phyloP scores from a whole-genome alignment of 2,113 vertebrate genomes.

The Patagioenas fasciata region DNA sequence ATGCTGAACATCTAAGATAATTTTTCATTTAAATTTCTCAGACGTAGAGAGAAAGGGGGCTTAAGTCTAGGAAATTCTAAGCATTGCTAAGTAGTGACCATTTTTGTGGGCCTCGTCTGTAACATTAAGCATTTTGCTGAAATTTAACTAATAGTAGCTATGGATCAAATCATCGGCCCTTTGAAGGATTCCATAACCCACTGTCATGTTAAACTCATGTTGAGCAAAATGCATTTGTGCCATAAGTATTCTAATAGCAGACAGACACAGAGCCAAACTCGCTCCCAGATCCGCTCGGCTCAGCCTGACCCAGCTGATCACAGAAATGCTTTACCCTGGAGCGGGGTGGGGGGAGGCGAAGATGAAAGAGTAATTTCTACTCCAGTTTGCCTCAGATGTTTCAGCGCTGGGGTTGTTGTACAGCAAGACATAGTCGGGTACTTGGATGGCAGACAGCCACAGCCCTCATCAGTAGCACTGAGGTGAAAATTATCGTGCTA shows the following conservation, averaged over 20 bases:
- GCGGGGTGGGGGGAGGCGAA: neutral
- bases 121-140: neutral
- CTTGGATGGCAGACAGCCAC: slow-evolving; percentile 52
- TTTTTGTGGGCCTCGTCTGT: neutral
- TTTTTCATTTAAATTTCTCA: neutral
- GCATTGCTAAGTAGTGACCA: fast-evolving
- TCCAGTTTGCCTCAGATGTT: slow-evolving; percentile 30
- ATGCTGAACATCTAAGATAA: neutral
- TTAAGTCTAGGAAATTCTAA: neutral
- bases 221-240: neutral
- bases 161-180: neutral
- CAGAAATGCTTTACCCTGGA: slow-evolving; percentile 15
- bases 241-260: slow-evolving; percentile 4
- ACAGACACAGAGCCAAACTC: neutral
- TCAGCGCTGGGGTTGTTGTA: neutral
- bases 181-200: neutral
- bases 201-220: neutral
- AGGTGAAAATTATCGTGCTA: slow-evolving; percentile 55
- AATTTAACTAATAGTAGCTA: neutral
- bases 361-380: slow-evolving; percentile 43
- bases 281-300: neutral
- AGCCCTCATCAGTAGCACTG: slow-evolving; percentile 33
- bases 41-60: neutral
- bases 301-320: slow-evolving; percentile 29
- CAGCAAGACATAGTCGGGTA: slow-evolving; percentile 6